A percentile compares a stretch with the other conserved stretches of the same genome.
phyloP scores from a whole-genome alignment of 1,140 invertebrate species.

The Cotesia vestalis region DNA sequence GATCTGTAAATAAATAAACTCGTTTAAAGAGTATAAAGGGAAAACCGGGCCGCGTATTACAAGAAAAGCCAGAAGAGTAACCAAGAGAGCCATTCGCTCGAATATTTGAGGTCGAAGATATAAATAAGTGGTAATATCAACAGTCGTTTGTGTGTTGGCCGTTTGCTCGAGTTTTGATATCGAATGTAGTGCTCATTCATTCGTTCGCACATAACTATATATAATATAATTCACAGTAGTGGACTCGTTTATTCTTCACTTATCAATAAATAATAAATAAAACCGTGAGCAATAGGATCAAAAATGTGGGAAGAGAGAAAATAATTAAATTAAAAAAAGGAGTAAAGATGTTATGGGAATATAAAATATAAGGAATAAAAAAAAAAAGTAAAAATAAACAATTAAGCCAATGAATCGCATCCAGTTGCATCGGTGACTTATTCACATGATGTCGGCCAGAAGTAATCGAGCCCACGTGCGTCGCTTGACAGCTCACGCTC shows the following conservation, averaged over 20 bases:
- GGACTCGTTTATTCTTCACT: too few species aligned
- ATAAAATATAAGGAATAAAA: background rate
- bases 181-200: conserved; percentile 38
- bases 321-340: too few species aligned
- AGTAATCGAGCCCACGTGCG: conserved; percentile 44
- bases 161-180: conserved; percentile 46
- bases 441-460: conserved; percentile 30
- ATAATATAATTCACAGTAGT: too few species aligned
- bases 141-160: conserved; percentile 40
- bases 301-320: too few species aligned
- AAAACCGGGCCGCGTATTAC: conserved; percentile 47
- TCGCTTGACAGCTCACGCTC: conserved; percentile 40
- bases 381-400: background rate
- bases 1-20: background rate
- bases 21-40: conserved; percentile 11
- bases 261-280: too few species aligned
- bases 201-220: conserved; percentile 20
- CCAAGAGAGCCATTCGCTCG: conserved; percentile 46
- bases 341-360: too few species aligned
- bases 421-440: conserved; percentile 20
- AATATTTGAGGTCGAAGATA: conserved; percentile 61
- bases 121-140: conserved; percentile 63
- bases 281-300: too few species aligned
- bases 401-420: background rate
- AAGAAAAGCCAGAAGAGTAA: too few species aligned